phyloP scores from a whole-genome alignment of 2,888 invertebrate genomes.

The Rotaria socialis region DNA sequence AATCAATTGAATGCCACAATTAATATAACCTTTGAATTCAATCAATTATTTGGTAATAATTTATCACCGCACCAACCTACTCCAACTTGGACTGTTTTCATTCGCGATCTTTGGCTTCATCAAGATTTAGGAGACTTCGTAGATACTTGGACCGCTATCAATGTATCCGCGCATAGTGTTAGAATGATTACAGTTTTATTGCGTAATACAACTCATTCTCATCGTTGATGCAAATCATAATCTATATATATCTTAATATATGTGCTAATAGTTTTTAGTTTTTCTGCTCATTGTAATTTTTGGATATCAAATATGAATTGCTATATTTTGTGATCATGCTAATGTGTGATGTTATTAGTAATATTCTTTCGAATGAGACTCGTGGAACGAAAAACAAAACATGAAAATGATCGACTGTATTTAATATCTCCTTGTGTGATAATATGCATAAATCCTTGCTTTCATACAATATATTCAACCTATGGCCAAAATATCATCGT shows the following conservation, averaged over 20 bases:
- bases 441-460: too few species aligned
- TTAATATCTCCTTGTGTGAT: too few species aligned
- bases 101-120: slow-evolving; percentile 18
- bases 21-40: background rate
- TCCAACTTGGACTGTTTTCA: background rate
- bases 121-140: background rate
- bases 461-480: too few species aligned
- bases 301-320: too few species aligned
- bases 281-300: too few species aligned
- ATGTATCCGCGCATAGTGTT: background rate
- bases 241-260: background rate
- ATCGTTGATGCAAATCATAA: background rate
- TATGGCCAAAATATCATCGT: too few species aligned
- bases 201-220: background rate
- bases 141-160: background rate
- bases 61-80: background rate
- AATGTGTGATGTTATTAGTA: too few species aligned
- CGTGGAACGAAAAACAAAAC: too few species aligned
- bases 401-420: too few species aligned
- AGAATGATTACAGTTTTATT: slow-evolving; percentile 3
- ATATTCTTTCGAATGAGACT: too few species aligned
- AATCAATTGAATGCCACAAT: background rate
- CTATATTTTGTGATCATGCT: too few species aligned
- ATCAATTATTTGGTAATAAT: background rate
- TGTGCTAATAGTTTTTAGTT: too few species aligned